Percentiles rank a stretch among this genome's conserved stretches.
Evolutionary conservation across 2,797 vertebrate species (phyloP).

Genomic region (Paedocypris micromegethes): DNA sequence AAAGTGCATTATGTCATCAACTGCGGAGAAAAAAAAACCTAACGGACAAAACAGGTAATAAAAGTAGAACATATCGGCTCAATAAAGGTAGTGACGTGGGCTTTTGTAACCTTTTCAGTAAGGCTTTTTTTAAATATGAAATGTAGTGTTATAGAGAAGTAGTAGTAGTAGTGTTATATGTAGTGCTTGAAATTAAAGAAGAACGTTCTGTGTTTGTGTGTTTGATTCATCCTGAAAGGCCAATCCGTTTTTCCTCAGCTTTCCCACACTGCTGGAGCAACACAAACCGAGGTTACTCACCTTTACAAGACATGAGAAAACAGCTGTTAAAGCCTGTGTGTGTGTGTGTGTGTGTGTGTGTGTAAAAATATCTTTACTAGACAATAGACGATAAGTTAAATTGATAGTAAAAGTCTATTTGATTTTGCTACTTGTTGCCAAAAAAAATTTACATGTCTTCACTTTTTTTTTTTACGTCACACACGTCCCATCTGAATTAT

Average conservation of each 20-base stretch:
- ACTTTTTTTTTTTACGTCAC: no score
- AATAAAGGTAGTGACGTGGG: no score
- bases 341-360: no score
- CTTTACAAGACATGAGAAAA: constrained; percentile 28
- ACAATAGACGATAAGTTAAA: no score
- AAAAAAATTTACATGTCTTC: no score
- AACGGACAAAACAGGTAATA: neutral
- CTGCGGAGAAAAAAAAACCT: neutral
- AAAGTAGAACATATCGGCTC: neutral
- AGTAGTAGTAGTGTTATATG: no score
- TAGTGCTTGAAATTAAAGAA: neutral
- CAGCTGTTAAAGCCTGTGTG: neutral
- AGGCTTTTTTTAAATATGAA: no score
- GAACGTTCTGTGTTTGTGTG: constrained; percentile 1
- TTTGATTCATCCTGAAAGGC: constrained; percentile 12
- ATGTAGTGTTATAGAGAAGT: no score
- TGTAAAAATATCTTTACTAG: no score
- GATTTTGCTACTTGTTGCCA: no score
- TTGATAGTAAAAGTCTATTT: no score
- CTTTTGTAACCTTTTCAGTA: neutral
- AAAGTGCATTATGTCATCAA: neutral
- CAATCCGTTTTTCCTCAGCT: constrained; percentile 7
- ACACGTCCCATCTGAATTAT: no score
- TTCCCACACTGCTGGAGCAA: constrained; percentile 18
- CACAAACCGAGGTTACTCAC: constrained; percentile 20